phyloP scores from a whole-genome alignment of 2,797 vertebrate genomes.

The Pipistrellus pygmaeus region DNA sequence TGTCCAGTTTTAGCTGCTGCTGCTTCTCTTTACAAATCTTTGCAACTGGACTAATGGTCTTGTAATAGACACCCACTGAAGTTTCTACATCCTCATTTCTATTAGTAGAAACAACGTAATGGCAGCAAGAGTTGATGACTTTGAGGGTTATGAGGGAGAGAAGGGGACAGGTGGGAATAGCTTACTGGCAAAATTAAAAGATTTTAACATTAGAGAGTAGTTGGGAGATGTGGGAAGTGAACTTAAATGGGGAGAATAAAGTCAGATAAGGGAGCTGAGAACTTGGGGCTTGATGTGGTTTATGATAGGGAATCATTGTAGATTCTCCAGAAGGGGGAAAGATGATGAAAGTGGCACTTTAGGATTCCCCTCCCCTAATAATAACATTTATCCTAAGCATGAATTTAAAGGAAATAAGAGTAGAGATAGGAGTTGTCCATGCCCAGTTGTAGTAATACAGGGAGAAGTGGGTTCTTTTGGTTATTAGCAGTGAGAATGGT shows the following conservation, averaged over 20 bases:
- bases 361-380: neutral
- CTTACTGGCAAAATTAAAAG: neutral
- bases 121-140: neutral
- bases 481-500: neutral
- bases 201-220: neutral
- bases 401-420: neutral
- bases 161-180: neutral
- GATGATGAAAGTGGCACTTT: neutral
- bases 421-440: neutral
- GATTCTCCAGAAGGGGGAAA: neutral
- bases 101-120: neutral
- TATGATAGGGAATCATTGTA: neutral
- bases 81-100: neutral
- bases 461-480: neutral
- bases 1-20: neutral
- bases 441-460: neutral
- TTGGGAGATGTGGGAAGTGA: neutral
- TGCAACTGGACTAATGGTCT: neutral
- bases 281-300: neutral
- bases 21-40: neutral
- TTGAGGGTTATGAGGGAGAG: neutral
- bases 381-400: neutral
- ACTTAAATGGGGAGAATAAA: neutral
- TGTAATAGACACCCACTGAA: neutral
- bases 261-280: constrained; percentile 22